Percentiles rank a stretch among this genome's conserved stretches.
Evolutionary conservation across 2,888 invertebrate species (phyloP).

Genomic region (Hemicrepidius hirtus): DNA sequence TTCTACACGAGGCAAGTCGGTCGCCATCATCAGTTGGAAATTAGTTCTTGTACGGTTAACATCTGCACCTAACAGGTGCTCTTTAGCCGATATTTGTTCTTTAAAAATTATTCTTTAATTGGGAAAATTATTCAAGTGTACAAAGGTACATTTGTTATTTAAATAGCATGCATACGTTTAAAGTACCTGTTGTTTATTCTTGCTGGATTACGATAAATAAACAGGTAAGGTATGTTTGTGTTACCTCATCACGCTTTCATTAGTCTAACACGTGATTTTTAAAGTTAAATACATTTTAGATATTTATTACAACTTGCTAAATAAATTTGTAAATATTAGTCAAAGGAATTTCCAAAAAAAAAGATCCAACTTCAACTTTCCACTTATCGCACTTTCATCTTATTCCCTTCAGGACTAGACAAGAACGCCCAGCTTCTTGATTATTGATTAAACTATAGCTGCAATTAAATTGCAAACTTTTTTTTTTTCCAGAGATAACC

Average conservation of each 20-base stretch:
- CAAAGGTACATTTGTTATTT: background rate
- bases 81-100: background rate
- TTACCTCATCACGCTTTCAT: slow-evolving; percentile 13
- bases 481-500: slow-evolving; percentile 19
- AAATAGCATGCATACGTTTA: slow-evolving; percentile 6
- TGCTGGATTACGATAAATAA: slow-evolving; percentile 3
- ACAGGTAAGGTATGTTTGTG: slow-evolving; percentile 7
- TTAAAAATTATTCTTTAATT: background rate
- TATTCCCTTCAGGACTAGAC: too few relatives aligned
- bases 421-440: too few relatives aligned
- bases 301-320: background rate
- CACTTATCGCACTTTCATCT: too few relatives aligned
- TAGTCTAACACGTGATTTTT: slow-evolving; percentile 9
- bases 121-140: background rate
- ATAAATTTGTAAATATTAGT: background rate
- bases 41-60: slow-evolving; percentile 1
- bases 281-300: background rate
- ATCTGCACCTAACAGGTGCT: background rate
- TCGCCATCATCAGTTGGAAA: background rate
- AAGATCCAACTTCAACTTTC: too few relatives aligned
- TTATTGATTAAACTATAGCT: too few relatives aligned
- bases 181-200: background rate
- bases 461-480: too few relatives aligned
- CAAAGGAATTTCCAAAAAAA: background rate
- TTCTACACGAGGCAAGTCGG: background rate